phyloP scores from a whole-genome alignment of 2,113 vertebrate genomes.

The Abramis brama region DNA sequence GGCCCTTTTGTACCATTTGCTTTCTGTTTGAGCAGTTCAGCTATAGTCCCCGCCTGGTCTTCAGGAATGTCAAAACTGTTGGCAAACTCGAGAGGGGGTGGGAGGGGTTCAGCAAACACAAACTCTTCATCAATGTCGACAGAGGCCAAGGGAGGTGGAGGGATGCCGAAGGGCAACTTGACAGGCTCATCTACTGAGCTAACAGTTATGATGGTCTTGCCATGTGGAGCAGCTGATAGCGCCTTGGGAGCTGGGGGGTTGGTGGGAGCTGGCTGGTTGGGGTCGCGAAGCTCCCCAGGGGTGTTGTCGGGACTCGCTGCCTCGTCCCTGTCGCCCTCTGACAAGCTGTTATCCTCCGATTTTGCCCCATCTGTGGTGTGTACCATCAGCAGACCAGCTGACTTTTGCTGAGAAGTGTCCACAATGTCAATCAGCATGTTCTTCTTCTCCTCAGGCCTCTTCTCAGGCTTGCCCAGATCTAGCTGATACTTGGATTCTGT shows the following conservation, averaged over 20 bases:
- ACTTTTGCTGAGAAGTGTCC: constrained; percentile 86
- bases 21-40: constrained; percentile 78
- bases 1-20: constrained; percentile 70
- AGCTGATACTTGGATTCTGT: constrained; percentile 82
- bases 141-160: constrained; percentile 86
- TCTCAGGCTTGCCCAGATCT: constrained; percentile 73
- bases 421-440: constrained; percentile 81
- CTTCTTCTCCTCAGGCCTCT: constrained; percentile 78
- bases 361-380: constrained; percentile 78
- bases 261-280: constrained; percentile 67
- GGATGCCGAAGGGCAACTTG: constrained; percentile 87
- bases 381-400: constrained; percentile 87
- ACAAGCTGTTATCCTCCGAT: constrained; percentile 67
- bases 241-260: constrained; percentile 68
- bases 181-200: constrained; percentile 85
- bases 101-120: constrained; percentile 86
- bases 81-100: constrained; percentile 88
- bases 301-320: constrained; percentile 65
- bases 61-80: constrained; percentile 92
- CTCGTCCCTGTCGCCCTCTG: constrained; percentile 71
- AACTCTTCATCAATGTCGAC: constrained; percentile 90
- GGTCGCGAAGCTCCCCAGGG: constrained; percentile 69
- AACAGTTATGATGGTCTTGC: constrained; percentile 81
- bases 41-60: constrained; percentile 72
- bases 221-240: constrained; percentile 65